Evolutionary conservation across 2,113 vertebrate genomes (phyloP), one percentile per base, ranked within the genome.

Genomic region (Caranx melampygus): DNA sequence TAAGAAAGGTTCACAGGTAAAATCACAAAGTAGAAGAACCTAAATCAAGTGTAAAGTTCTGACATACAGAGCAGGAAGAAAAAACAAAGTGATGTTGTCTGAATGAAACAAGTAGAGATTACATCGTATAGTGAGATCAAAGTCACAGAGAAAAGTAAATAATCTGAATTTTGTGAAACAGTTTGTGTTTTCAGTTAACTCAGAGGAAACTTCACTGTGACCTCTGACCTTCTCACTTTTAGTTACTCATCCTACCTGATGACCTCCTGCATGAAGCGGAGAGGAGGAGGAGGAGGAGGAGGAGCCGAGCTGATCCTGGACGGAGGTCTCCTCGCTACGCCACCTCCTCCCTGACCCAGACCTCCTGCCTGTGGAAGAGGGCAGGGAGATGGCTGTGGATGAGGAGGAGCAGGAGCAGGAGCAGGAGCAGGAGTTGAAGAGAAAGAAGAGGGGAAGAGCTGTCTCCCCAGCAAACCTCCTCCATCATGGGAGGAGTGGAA

Each of bases 261-360:
- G 68, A 75, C 60, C 70, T 93, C n/a, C 72, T 2, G 26, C 72
- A 51, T 16, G 34, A 51, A 6, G 62, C 62, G n/a, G n/a, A 2
- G 33, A 49, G 9, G 68, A 82, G 0, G 61, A 79, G 15, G 78
- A 81, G 15, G 86, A 96, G 31, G 96, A 97, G 31, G 96, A 97
- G 54, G 96, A 97, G 21, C 94, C 94, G 92, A 89, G 89, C 85
- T 97, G 81, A 91, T 92, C 82, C 89, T 97, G 83, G 94, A 96
- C 0, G 95, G 90, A 42, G 94, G 90, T 33, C 90, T 93, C 90
- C 95, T 47, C 94, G 91, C 55, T 95, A 94, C 21, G 8, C 86
- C 70, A 78, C 91, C 21, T 58, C 84, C 49, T 68, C 81, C 6
- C 33, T 81, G 76, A 89, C 82, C 62, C 72, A 26, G 65, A 82